phyloP scores from a whole-genome alignment of 2,797 vertebrate genomes.

The Tokudaia tokunoshimensis region DNA sequence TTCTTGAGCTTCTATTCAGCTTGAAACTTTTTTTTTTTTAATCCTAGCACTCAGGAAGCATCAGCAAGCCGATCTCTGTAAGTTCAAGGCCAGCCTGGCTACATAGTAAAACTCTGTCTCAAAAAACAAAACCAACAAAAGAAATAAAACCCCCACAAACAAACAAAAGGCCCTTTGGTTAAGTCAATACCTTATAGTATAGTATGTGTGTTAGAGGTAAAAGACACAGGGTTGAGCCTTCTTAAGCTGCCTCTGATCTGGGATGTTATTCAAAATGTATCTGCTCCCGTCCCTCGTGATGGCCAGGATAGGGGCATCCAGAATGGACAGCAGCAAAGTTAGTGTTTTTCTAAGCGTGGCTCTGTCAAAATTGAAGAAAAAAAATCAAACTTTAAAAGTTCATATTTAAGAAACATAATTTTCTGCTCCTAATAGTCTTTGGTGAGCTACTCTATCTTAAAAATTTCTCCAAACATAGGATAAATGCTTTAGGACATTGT shows the following conservation, averaged over 20 bases:
- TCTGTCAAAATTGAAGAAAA: conserved; percentile 38
- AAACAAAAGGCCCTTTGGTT: neutral
- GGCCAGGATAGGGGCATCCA: neutral
- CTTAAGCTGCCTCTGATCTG: conserved; percentile 11
- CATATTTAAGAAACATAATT: conserved; percentile 24
- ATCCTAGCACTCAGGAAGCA: neutral
- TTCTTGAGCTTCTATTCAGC: neutral
- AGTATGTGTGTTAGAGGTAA: neutral
- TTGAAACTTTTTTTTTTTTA: neutral
- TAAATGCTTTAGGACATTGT: neutral
- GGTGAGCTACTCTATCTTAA: conserved; percentile 37
- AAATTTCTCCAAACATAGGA: neutral
- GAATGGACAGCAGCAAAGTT: neutral
- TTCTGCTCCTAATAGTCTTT: neutral
- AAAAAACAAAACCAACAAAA: neutral
- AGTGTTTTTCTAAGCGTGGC: conserved; percentile 28
- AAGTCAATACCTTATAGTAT: neutral
- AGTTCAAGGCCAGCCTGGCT: neutral
- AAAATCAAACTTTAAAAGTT: conserved; percentile 11
- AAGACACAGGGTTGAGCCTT: neutral
- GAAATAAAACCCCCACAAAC: neutral
- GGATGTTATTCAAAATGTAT: neutral
- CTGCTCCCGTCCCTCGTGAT: neutral
- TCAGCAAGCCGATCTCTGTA: neutral
- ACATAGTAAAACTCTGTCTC: neutral